phyloP scores from a whole-genome alignment of 2,797 vertebrate species.

The Diceros bicornis region DNA sequence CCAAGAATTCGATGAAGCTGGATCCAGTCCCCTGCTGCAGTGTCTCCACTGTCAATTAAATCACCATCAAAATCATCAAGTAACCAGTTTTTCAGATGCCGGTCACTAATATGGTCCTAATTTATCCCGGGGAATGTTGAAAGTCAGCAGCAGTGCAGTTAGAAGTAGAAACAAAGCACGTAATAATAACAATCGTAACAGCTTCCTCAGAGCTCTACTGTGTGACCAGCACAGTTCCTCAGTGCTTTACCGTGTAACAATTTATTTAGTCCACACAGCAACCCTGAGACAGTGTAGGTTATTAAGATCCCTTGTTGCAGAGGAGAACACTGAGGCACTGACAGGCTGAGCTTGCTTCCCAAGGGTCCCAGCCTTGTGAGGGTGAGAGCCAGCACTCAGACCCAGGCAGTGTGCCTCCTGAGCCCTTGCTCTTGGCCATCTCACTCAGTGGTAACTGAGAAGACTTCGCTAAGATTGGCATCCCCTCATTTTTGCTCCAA shows the following conservation, averaged over 20 bases:
- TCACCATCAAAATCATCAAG: neutral
- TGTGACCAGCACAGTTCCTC: neutral
- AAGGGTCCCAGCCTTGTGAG: neutral
- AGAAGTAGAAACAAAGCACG: neutral
- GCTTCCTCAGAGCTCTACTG: neutral
- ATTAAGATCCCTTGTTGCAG: neutral
- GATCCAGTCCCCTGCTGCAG: neutral
- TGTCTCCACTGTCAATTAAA: neutral
- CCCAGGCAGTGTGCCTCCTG: neutral
- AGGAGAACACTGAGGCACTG: neutral
- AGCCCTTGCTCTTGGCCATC: neutral
- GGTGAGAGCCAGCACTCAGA: neutral
- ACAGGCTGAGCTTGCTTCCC: neutral
- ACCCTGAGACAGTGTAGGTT: neutral
- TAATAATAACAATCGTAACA: too few relatives aligned
- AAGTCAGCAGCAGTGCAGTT: neutral
- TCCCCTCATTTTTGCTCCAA: neutral
- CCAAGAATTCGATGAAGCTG: neutral
- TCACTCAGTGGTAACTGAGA: too few relatives aligned
- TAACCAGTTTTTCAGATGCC: neutral
- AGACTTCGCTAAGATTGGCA: neutral
- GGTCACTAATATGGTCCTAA: neutral
- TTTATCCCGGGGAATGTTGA: neutral
- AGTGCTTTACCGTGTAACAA: neutral
- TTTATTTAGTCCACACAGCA: neutral